Percentiles rank a stretch among this genome's conserved stretches.
Conservation (phyloP, 1,140 invertebrate genomes). For the Conus betulinus region DNA sequence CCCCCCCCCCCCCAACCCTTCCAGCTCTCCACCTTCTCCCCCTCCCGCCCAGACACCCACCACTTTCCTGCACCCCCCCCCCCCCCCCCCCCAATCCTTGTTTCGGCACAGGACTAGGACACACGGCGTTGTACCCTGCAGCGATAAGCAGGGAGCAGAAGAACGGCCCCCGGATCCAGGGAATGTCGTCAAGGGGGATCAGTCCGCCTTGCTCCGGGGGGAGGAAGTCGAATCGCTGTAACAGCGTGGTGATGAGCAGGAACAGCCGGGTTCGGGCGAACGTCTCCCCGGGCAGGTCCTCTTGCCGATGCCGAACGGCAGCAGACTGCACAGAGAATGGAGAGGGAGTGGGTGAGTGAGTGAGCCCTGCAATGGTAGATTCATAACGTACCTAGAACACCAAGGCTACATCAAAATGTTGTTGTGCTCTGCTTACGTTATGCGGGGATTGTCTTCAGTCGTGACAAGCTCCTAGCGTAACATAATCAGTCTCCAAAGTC, state of each 20-base stretch:
- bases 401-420: no score
- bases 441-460: no score
- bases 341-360: background rate
- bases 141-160: background rate
- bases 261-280: conserved; percentile 62
- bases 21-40: no score
- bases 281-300: conserved; percentile 62
- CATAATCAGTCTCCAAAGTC: no score
- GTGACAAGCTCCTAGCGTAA: no score
- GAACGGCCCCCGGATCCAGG: conserved; percentile 25
- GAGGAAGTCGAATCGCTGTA: conserved; percentile 62
- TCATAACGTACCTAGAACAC: no score
- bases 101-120: background rate
- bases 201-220: conserved; percentile 36
- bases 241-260: conserved; percentile 54
- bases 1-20: no score
- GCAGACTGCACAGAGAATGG: conserved; percentile 41
- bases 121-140: conserved; percentile 7
- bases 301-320: conserved; percentile 59
- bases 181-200: conserved; percentile 14
- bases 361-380: background rate
- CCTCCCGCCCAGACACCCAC: no score
- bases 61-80: no score
- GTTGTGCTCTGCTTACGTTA: no score
- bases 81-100: no score